Evolutionary conservation across 2,113 vertebrate genomes (phyloP), one percentile per base, ranked within the genome.

Genomic region (Myxocyprinus asiaticus): DNA sequence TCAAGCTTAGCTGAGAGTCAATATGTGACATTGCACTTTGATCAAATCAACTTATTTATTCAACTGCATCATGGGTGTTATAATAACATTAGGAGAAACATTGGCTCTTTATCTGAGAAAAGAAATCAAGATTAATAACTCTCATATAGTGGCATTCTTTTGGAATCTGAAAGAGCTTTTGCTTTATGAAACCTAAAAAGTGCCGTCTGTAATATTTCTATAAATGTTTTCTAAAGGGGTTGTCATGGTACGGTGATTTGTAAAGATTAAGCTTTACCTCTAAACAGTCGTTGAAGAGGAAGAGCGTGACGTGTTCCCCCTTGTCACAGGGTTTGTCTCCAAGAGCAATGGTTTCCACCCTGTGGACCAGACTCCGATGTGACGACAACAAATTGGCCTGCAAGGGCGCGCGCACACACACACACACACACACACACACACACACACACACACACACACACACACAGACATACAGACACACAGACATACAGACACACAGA

Each of bases 351-450:
- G 97, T 99, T 90, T 99, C 97, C 77, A 98, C 94, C 71, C 96
- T 86, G 77, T 96, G 90, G 72, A 99, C 94, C 86, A 99, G 92
- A 77, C 92, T 98, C 67, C 98, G 95, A 72, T 99, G 98, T 67
- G 97, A 99, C 3, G 97, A 99, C 85, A 99, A 89, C 78, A 99
- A 90, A 87, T 99, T 99, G 83, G 97, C 98, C 97, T 99, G 80
- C 12, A 63, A 69, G 22, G 1, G 22, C 1, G 22, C 22, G 22
- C 22, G 22, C 7, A 48, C 53, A 79, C 9, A 83, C 33, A 74
- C 33, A 74, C 45, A 11, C 11, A 42, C 51, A 64, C 12, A 33
- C 22, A 33, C 22, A n/a, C n/a, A n/a, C n/a, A n/a, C n/a, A n/a
- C n/a, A n/a, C n/a, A n/a, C n/a, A n/a, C n/a, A n/a, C n/a, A n/a